Base-by-base conservation (phyloP, 2,113 vertebrate genomes). In the Albula glossodonta region DNA sequence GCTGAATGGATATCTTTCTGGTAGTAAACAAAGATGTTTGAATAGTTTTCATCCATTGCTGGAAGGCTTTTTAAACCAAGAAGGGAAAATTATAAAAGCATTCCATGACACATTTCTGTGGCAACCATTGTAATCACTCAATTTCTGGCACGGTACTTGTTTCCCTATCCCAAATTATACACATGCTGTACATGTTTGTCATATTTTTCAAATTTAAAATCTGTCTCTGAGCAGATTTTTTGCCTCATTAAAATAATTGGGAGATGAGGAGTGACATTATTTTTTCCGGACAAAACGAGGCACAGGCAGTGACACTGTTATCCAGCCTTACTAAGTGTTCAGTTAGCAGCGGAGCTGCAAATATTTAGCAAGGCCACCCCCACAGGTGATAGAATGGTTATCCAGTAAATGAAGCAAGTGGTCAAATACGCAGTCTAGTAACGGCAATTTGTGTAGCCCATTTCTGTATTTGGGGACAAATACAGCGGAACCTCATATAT, bases 171-270 rank as follows among this genome's bases (percentile, higher is more conserved):
- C 84, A 50, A 78, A 51, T 25, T 48, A 85, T 85, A 25, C 49
- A 66, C 57, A 80, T 15, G 22, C 52, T 48, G 51, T 51, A 63
- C 78, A 85, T 80, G 66, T 80, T 85, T 85, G 78, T 66, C 78
- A 66, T 57, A 25, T 85, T 85, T 53, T 78, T 80, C 41, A n/a
- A 80, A 51, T 80, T 85, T 66, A 56, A 79, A 48, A 11, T 48
- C 41, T 50, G 3, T 25, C 48, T 50, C n/a, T 50, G 49, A 79
- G 48, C 49, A 50, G 78, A 17, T 85, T 85, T 80, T 85, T 85
- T 79, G 80, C 84, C 52, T 85, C 77, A 85, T 85, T 79, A 52
- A 53, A 82, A 82, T 85, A 85, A 87, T 85, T 82, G 83, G 84
- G 80, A 53, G 57, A 83, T 63, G 83, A 82, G 51, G 60, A 84